A percentile compares a stretch with the other conserved stretches of the same genome.
phyloP scores from a whole-genome alignment of 2,797 vertebrate genomes.

The Emys orbicularis region DNA sequence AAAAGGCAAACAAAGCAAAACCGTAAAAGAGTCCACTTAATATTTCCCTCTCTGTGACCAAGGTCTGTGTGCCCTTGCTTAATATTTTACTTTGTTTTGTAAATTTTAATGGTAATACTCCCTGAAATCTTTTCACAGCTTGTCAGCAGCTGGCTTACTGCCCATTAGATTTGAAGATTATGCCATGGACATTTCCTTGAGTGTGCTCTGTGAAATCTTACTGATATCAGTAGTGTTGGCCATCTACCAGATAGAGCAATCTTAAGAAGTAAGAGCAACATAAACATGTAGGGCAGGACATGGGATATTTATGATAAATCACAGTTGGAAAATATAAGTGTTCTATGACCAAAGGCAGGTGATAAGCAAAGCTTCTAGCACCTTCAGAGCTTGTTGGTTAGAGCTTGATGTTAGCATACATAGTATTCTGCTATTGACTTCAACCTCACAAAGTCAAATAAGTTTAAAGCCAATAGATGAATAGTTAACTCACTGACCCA shows the following conservation, averaged over 20 bases:
- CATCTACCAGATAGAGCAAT: not conserved
- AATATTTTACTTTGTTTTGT: not conserved
- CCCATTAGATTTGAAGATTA: not conserved
- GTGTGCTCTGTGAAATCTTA: not conserved
- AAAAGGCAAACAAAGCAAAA: not conserved
- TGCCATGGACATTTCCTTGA: not conserved
- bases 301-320: not conserved
- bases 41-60: not conserved
- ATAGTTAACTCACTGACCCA: not conserved
- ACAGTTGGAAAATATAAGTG: not conserved
- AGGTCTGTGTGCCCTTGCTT: not conserved
- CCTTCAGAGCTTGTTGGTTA: not conserved
- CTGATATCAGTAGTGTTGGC: not conserved
- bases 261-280: not conserved
- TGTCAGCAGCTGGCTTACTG: not conserved
- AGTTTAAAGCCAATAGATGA: not conserved
- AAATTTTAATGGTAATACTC: not conserved
- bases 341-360: not conserved
- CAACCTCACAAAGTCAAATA: not conserved
- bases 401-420: not conserved
- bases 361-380: not conserved
- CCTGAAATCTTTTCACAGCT: not conserved
- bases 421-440: not conserved
- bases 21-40: not conserved
- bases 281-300: not conserved